Percentiles rank a stretch among this genome's conserved stretches.
Conservation (phyloP, 1,140 invertebrate genomes). For the Branchinecta lindahli region DNA sequence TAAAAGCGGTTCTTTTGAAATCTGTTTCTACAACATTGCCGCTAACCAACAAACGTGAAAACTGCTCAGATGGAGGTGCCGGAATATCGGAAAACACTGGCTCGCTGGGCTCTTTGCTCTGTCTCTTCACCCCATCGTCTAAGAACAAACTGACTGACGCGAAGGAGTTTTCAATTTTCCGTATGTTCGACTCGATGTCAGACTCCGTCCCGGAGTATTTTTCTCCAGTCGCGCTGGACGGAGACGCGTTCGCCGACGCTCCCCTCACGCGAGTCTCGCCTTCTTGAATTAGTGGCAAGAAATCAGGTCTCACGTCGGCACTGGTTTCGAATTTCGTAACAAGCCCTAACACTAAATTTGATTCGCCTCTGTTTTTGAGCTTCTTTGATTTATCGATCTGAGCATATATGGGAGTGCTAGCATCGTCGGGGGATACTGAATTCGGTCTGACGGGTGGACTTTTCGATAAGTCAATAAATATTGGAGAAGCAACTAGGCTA, state of each 20-base stretch:
- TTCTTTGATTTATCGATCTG: conserved; percentile 18
- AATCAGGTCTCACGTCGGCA: not conserved
- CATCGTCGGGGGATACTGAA: not conserved
- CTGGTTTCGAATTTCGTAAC: not conserved
- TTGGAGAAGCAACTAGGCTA: not conserved
- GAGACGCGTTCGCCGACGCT: not conserved
- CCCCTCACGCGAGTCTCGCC: not conserved
- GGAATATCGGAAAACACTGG: not conserved
- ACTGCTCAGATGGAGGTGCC: not conserved
- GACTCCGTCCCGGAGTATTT: conserved; percentile 15
- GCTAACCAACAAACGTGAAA: conserved; percentile 17
- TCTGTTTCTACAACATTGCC: conserved; percentile 16
- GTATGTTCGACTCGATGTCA: conserved; percentile 23
- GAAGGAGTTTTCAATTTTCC: conserved; percentile 20
- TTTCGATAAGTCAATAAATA: not conserved
- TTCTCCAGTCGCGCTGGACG: not conserved
- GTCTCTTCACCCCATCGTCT: conserved; percentile 17
- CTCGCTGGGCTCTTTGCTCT: not conserved
- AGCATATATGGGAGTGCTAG: conserved; percentile 16
- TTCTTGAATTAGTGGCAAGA: not conserved
- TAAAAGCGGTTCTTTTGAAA: conserved; percentile 9
- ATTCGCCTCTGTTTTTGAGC: conserved; percentile 3
- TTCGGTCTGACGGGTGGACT: not conserved
- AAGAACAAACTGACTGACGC: conserved; percentile 21
- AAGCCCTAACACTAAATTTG: not conserved